Base-by-base conservation (phyloP, 2,888 invertebrate species). In the Drosophila ustulata region DNA sequence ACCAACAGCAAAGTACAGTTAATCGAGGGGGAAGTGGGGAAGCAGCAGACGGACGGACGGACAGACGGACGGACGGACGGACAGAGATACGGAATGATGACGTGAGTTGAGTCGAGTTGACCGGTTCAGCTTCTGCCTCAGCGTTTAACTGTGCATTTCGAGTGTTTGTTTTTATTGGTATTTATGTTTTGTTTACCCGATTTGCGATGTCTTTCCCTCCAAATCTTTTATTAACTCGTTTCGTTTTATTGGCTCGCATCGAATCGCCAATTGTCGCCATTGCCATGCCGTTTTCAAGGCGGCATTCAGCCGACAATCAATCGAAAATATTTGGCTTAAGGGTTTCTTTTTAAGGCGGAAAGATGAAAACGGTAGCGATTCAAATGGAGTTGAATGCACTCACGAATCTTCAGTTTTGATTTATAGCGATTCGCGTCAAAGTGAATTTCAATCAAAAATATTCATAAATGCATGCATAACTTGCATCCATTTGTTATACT, bases 101-200 rank as follows among this genome's bases (percentile, higher is more conserved):
- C 62, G 56, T 72, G 58, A 72, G 30, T 18, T 18, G 18, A 18
- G 18, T 18, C 2, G 18, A 18, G 18, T 55, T 62, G 57, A 62
- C 45, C 56, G 56, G 5, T 11, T 37, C 39, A 39, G 39, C 13
- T 39, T 39, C 13, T 39, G 39, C 41, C 57, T 52, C 72, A 66
- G 59, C 66, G 69, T 64, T 80, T 74, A 79, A 81, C 78, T 75
- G 80, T 76, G 62, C 64, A 68, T 78, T 82, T 80, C 51, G 56
- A 66, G 50, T 77, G 63, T 59, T 73, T 74, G 28, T 52, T 50
- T 41, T 59, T 23, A 45, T 67, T 64, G 41, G 26, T 39, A 39
- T 58, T 70, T 66, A 50, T 67, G 51, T 49, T 64, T 55, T 66
- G 66, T 53, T 55, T 58, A 51, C 37, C 3, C 49, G 23, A 61